Evolutionary conservation across 2,888 invertebrate species (phyloP).

Genomic region (Lochmaea capreae): DNA sequence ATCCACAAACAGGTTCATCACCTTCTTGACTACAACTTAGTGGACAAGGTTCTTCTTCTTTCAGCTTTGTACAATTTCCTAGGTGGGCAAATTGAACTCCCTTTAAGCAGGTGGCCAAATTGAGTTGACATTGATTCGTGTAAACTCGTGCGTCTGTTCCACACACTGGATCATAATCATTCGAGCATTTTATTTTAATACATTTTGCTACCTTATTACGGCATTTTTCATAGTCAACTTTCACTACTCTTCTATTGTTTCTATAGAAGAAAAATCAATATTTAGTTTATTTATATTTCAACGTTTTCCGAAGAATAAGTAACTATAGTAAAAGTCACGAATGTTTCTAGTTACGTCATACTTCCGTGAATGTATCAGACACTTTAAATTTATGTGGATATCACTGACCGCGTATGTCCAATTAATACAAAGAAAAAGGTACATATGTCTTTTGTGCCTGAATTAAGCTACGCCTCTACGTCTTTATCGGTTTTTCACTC

Average conservation of each 20-base stretch:
- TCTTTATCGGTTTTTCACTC: too few species aligned
- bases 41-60: conserved; percentile 73
- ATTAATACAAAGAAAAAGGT: too few species aligned
- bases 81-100: conserved; percentile 90
- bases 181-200: conserved; percentile 76
- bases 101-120: conserved; percentile 87
- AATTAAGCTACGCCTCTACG: too few species aligned
- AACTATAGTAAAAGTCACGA: too few species aligned
- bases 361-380: too few species aligned
- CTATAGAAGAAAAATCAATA: conserved; percentile 41
- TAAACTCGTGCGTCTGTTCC: conserved; percentile 91
- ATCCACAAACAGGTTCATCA: conserved; percentile 85
- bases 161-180: conserved; percentile 83
- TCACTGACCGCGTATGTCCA: too few species aligned
- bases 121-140: conserved; percentile 83
- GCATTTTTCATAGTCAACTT: conserved; percentile 86
- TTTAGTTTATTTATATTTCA: background rate
- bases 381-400: too few species aligned
- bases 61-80: conserved; percentile 85
- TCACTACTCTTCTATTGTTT: conserved; percentile 71
- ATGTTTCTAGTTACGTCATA: too few species aligned
- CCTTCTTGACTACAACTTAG: conserved; percentile 70
- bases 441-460: too few species aligned
- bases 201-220: conserved; percentile 80
- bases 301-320: background rate